Evolutionary conservation across 53 echinoderm and acorn worm genomes (phyloP).

Genomic region (Paelopatides confundens): DNA sequence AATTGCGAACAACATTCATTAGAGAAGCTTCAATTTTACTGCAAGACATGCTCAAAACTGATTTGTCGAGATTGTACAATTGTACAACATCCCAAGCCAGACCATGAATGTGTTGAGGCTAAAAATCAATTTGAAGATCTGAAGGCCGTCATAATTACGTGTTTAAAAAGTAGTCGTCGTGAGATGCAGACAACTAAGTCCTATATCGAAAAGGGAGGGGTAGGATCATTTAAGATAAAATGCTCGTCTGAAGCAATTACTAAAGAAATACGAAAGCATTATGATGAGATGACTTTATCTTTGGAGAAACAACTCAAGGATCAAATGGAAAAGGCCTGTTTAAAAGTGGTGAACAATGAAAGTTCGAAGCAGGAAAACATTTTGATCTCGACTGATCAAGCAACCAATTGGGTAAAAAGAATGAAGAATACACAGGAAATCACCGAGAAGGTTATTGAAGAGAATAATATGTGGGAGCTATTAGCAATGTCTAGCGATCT

Average conservation of each 20-base stretch:
- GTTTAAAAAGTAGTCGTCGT: no score
- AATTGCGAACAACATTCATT: background rate
- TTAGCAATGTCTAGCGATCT: background rate
- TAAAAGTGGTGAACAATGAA: no score
- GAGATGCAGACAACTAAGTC: no score
- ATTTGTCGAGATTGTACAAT: conserved; percentile 65
- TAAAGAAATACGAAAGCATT: background rate
- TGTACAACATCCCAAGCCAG: conserved; percentile 31
- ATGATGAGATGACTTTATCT: background rate
- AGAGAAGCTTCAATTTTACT: conserved; percentile 39
- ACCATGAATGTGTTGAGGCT: conserved; percentile 36
- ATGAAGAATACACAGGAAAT: background rate
- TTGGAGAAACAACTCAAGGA: no score
- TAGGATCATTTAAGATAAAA: no score
- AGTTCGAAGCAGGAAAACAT: no score
- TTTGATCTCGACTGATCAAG: background rate
- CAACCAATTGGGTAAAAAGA: background rate
- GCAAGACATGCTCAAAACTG: conserved; percentile 44
- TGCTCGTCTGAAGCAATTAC: background rate
- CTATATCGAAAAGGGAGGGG: no score
- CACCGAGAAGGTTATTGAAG: background rate
- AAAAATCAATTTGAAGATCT: background rate
- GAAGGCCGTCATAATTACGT: no score
- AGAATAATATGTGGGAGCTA: background rate
- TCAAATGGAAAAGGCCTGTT: no score